phyloP scores from a whole-genome alignment of 2,113 vertebrate species.

The Malurus elegans region DNA sequence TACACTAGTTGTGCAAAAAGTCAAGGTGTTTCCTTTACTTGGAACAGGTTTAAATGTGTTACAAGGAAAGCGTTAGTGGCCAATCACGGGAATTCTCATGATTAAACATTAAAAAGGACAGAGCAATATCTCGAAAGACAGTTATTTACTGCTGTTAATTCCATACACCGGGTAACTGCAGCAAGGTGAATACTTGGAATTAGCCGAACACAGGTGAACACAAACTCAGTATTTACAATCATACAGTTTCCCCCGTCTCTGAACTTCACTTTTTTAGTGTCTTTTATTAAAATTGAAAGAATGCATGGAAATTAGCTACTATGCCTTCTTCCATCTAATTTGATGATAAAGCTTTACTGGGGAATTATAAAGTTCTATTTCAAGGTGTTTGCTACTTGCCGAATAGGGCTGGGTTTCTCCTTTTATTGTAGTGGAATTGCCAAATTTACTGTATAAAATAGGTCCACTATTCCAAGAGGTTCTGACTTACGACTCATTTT shows the following conservation, averaged over 20 bases:
- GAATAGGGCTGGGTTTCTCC: neutral
- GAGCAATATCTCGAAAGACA: neutral
- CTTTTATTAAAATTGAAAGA: neutral
- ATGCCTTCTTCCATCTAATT: neutral
- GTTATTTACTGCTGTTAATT: neutral
- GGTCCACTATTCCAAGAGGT: neutral
- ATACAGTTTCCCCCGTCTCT: neutral
- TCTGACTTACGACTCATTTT: neutral
- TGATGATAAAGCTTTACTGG: neutral
- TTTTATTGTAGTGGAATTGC: neutral
- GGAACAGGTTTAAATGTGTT: neutral
- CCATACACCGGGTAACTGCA: neutral
- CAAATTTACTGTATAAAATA: neutral
- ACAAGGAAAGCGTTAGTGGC: neutral
- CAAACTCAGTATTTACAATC: neutral
- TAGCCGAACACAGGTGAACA: conserved; percentile 6
- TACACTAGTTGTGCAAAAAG: neutral
- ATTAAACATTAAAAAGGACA: neutral
- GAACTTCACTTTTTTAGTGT: neutral
- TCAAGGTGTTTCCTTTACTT: neutral
- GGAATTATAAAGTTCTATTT: conserved; percentile 2
- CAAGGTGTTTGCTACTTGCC: neutral
- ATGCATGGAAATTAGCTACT: neutral
- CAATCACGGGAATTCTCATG: neutral
- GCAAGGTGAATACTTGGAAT: conserved; percentile 10